phyloP scores from a whole-genome alignment of 92 coral and sea anemone species.

The Epizoanthus stellaris region DNA sequence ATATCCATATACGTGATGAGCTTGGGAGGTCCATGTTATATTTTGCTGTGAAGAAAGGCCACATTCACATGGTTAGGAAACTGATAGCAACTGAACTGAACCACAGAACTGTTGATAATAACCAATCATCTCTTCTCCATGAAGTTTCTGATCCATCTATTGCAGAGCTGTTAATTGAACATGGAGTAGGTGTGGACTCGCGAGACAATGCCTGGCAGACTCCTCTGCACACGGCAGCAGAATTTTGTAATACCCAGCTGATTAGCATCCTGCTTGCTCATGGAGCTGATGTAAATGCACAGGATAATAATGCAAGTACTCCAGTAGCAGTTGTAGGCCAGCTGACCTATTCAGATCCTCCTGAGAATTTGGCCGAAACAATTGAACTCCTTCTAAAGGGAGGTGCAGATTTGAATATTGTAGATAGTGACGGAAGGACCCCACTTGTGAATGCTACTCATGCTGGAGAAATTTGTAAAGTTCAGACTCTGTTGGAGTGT shows the following conservation, averaged over 20 bases:
- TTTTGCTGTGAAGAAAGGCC: slow-evolving; percentile 23
- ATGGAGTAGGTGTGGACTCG: slow-evolving; percentile 11
- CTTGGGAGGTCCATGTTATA: slow-evolving; percentile 28
- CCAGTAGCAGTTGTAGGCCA: slow-evolving; percentile 1
- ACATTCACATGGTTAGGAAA: background rate
- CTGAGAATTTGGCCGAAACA: background rate
- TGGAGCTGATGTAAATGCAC: slow-evolving; percentile 41
- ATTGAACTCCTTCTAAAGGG: slow-evolving; percentile 27
- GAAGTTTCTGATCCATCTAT: background rate
- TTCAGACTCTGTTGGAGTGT: slow-evolving; percentile 12
- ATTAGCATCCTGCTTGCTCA: slow-evolving; percentile 9
- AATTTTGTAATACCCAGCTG: slow-evolving; percentile 2
- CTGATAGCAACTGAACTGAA: slow-evolving; percentile 3
- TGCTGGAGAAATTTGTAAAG: background rate
- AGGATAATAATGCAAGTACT: slow-evolving; percentile 16
- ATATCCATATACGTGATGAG: slow-evolving; percentile 7
- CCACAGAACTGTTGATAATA: slow-evolving; percentile 2
- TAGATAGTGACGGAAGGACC: slow-evolving; percentile 24
- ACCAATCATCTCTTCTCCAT: slow-evolving; percentile 23
- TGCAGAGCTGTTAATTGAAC: slow-evolving; percentile 22
- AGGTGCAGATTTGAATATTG: slow-evolving; percentile 49
- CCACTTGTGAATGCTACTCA: slow-evolving; percentile 10
- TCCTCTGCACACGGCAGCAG: slow-evolving; percentile 40
- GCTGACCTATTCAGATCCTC: background rate
- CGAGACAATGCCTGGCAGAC: slow-evolving; percentile 14